Conservation (phyloP, 2,888 invertebrate species). For the Hemaris fuciformis region DNA sequence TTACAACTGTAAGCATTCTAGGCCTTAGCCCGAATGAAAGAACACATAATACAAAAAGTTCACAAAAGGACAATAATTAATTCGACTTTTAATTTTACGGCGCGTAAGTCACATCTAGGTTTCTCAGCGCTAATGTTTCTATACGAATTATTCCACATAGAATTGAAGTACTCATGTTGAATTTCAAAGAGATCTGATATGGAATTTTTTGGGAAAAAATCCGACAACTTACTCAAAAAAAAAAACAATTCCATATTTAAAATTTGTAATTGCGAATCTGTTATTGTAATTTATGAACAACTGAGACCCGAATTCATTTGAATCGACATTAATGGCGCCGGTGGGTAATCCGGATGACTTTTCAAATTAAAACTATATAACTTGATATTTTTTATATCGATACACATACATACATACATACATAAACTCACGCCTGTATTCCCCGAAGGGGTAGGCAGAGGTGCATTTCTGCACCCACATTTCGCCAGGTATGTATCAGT, state of each 20-base stretch:
- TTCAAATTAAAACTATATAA: background rate
- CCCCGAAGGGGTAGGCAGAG: no score
- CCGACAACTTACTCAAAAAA: background rate
- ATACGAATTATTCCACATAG: background rate
- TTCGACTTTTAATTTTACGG: no score
- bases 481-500: no score
- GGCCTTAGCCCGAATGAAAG: no score
- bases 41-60: no score
- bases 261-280: conserved; percentile 2
- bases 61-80: no score
- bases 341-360: background rate
- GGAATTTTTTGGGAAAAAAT: background rate
- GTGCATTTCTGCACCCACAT: no score
- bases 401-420: no score
- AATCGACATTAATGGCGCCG: background rate
- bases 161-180: conserved; percentile 1
- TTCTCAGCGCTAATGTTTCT: background rate
- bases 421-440: no score
- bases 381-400: no score
- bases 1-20: no score
- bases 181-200: conserved; percentile 4
- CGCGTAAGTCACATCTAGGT: background rate
- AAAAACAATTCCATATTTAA: background rate
- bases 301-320: conserved; percentile 5
- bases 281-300: background rate